These are phyloP conservation scores for Labroides dimidiatus DNA, from an alignment of 2,797 vertebrate species.

Conservation along the genomic window DNA sequence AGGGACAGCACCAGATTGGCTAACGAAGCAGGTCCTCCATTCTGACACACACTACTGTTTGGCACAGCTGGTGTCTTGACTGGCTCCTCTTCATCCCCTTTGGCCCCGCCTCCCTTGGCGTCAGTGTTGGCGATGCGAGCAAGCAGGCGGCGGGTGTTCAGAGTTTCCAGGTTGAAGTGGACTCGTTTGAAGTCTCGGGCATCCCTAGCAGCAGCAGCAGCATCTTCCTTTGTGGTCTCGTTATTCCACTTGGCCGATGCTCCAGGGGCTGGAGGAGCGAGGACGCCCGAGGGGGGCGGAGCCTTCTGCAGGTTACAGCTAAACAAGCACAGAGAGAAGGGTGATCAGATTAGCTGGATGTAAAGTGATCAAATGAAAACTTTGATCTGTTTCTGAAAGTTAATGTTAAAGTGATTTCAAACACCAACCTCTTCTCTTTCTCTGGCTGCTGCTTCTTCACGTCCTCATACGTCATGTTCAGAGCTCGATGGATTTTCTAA, in stretches of 20 bases:
- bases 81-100: neutral
- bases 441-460: conserved; percentile 77
- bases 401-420: neutral
- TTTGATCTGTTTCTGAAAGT: neutral
- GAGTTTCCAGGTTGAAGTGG: conserved; percentile 85
- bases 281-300: conserved; percentile 28
- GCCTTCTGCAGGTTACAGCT: conserved; percentile 75
- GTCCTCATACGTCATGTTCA: conserved; percentile 86
- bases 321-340: conserved; percentile 15
- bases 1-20: conserved; percentile 50
- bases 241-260: conserved; percentile 81
- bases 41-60: conserved; percentile 67
- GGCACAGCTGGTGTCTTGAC: conserved; percentile 1
- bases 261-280: conserved; percentile 23
- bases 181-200: conserved; percentile 78
- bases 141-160: conserved; percentile 80
- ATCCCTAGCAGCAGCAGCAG: conserved; percentile 54
- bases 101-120: neutral
- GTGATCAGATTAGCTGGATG: neutral
- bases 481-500: conserved; percentile 93
- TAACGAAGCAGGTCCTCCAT: conserved; percentile 73
- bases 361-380: no score
- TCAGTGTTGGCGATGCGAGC: conserved; percentile 49
- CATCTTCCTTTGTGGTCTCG: conserved; percentile 51
- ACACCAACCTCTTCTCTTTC: conserved; percentile 82